Evolutionary conservation across 2,888 invertebrate species (phyloP), one percentile per base, ranked within the genome.

Genomic region (Drosophila limbata): DNA sequence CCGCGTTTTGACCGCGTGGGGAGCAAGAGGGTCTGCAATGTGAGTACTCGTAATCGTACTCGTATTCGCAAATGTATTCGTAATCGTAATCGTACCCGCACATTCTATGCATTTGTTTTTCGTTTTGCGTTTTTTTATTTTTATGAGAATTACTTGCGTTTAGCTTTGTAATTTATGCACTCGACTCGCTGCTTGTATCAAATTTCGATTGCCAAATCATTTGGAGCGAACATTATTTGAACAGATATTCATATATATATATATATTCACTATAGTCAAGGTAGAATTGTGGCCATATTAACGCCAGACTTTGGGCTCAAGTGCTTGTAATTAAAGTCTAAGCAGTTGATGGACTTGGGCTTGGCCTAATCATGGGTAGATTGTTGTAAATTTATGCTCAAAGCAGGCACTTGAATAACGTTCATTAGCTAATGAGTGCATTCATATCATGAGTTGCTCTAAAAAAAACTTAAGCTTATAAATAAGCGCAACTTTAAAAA

Each of bases 161-260:
- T 79, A 75, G 76, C 57, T 63, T 55, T 59, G 67, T 61, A 73
- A 81, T 71, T 78, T 78, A 72, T 79, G 73, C 80, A 71, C 69
- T 84, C 71, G 56, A 60, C 68, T 69, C 44, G 42, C 48, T 61
- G 42, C 33, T 77, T 62, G 74, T 83, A 70, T 83, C 67, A 74
- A 66, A 71, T 88, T 87, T 68, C 67, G 72, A 88, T 84, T 88
- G 78, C 89, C 68, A 81, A 88, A 84, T 77, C 68, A 64, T 59
- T 52, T 52, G 67, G 65, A 81, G 66, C 77, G 76, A 53, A 67
- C 81, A 63, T 78, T 83, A 88, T 79, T 69, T 65, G 28, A 45
- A 37, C 25, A 25, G 28, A 60, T 19, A 19, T 42, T 21, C 9
- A 39, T 47, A 53, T 53, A 21, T 40, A 13, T 55, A 2, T 37